A percentile compares a stretch with the other conserved stretches of the same genome.
Evolutionary conservation across 2,888 invertebrate genomes (phyloP).

Genomic region (Linnaemya vulpina): DNA sequence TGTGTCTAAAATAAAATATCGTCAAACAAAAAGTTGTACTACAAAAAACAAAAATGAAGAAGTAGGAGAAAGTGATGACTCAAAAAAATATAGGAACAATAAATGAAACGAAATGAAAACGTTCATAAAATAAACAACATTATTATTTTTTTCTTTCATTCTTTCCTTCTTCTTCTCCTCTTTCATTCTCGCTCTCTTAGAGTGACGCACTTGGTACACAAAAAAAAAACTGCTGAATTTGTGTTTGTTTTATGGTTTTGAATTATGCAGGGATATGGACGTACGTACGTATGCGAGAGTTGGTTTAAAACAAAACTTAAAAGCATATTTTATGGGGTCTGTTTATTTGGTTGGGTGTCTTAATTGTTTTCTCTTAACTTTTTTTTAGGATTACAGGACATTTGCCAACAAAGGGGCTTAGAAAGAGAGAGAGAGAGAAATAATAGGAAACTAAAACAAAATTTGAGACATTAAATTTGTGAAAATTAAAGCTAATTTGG

Average conservation of each 20-base stretch:
- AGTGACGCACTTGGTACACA: neutral
- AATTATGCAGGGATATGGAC: neutral
- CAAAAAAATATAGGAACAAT: slow-evolving; percentile 44
- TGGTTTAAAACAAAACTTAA: slow-evolving; percentile 11
- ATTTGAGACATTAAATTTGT: neutral
- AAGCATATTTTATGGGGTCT: slow-evolving; percentile 24
- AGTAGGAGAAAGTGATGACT: slow-evolving; percentile 25
- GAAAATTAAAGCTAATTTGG: neutral
- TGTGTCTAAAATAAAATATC: slow-evolving; percentile 46
- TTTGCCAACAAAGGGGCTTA: neutral
- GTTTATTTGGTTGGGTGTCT: neutral
- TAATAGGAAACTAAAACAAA: neutral
- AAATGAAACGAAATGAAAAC: slow-evolving; percentile 68
- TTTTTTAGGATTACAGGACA: neutral
- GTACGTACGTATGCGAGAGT: neutral
- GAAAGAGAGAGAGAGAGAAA: neutral
- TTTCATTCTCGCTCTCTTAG: too few relatives aligned
- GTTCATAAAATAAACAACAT: slow-evolving; percentile 70
- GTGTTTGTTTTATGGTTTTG: slow-evolving; percentile 34
- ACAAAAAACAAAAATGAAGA: slow-evolving; percentile 14
- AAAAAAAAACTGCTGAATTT: slow-evolving; percentile 8
- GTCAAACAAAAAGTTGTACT: slow-evolving; percentile 28
- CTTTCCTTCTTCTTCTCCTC: too few relatives aligned
- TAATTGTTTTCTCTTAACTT: neutral
- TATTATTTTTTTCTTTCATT: slow-evolving; percentile 31